Percentiles rank a stretch among this genome's conserved stretches.
These are phyloP conservation scores for Anolis carolinensis DNA, from an alignment of 2,113 vertebrate genomes.

Conservation along the genomic window DNA sequence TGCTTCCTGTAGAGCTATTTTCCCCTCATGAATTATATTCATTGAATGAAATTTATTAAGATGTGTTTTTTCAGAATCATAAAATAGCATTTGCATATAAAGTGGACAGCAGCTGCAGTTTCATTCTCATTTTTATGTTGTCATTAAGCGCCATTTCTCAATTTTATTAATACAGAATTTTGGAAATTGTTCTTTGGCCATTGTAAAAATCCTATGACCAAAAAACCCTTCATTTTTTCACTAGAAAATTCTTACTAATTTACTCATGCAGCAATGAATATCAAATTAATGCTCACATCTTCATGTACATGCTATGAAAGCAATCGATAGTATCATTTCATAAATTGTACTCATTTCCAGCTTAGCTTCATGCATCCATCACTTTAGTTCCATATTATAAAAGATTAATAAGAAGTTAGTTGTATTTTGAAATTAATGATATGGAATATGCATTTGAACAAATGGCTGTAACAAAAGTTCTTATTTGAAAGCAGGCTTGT, in stretches of 20 bases:
- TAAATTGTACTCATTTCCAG: neutral
- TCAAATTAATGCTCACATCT: neutral
- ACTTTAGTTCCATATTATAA: neutral
- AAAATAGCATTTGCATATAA: slow-evolving; percentile 19
- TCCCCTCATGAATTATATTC: too few relatives aligned
- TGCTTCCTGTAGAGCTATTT: neutral
- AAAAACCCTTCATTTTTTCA: neutral
- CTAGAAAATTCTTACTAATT: neutral
- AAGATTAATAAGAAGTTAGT: neutral
- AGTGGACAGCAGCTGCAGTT: neutral
- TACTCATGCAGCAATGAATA: neutral
- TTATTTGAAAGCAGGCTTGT: neutral
- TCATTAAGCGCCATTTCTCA: neutral
- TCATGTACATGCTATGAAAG: neutral
- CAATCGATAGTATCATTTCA: neutral
- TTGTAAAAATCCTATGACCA: neutral
- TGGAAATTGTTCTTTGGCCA: neutral
- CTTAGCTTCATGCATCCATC: neutral
- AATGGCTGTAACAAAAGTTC: neutral
- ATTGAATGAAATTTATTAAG: neutral
- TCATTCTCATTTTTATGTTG: slow-evolving; percentile 9
- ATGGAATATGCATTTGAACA: neutral
- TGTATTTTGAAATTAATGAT: neutral
- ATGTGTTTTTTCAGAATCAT: neutral
- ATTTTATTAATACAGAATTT: neutral